phyloP scores from a whole-genome alignment of 1,140 invertebrate species.

The Mya arenaria region DNA sequence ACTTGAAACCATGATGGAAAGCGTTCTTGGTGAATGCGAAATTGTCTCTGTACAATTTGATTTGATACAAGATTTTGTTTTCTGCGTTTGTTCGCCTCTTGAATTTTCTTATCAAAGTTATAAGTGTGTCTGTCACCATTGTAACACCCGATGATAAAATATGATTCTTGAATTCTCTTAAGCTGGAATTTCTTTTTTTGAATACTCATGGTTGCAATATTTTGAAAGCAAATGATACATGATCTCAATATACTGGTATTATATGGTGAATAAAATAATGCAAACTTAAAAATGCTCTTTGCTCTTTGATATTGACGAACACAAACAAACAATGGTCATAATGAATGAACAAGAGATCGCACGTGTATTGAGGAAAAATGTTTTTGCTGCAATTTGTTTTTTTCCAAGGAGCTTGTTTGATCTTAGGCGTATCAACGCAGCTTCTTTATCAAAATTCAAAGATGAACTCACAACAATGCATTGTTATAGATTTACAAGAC shows the following conservation, averaged over 20 bases:
- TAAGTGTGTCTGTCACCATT: not conserved
- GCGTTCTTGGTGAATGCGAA: not conserved
- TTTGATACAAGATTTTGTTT: not conserved
- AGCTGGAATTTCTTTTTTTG: not conserved
- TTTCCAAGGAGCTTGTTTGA: not conserved
- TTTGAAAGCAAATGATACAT: not conserved
- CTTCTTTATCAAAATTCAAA: not conserved
- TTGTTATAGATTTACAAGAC: not conserved
- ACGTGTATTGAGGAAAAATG: not conserved
- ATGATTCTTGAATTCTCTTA: not conserved
- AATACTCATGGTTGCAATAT: not conserved
- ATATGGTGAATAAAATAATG: too few relatives aligned
- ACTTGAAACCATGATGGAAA: conserved; percentile 1
- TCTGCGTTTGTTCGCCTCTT: not conserved
- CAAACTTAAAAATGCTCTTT: not conserved
- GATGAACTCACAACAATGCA: not conserved
- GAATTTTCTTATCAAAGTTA: not conserved
- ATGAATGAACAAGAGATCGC: not conserved
- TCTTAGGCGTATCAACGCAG: not conserved
- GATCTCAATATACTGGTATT: too few relatives aligned
- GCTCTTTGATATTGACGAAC: not conserved
- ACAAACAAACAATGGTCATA: not conserved
- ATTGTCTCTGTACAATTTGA: not conserved
- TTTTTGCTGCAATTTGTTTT: not conserved
- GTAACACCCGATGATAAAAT: not conserved